Conservation (phyloP, 2,797 vertebrate genomes). For the Uromys caudimaculatus region DNA sequence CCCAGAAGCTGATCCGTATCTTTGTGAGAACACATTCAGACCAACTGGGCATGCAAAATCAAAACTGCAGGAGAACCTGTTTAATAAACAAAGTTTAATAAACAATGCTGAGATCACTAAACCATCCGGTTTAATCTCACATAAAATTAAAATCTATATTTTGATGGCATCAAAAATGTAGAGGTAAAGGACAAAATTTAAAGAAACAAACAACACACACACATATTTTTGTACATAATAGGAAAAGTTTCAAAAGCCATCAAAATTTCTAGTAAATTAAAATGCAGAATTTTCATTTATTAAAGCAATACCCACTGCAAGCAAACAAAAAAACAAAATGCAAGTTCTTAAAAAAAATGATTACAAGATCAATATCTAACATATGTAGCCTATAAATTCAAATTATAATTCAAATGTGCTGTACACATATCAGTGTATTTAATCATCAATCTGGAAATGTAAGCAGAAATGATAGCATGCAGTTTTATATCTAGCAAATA, state of each 20-base stretch:
- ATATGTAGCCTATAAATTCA: neutral
- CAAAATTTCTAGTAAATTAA: neutral
- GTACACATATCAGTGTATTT: neutral
- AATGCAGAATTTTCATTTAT: neutral
- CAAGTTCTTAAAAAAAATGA: constrained; percentile 1
- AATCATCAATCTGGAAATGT: neutral
- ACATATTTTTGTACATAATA: neutral
- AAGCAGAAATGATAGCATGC: neutral
- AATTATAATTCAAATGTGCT: neutral
- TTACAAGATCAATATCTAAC: neutral
- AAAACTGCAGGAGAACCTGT: neutral
- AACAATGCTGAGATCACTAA: neutral
- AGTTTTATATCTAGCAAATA: neutral
- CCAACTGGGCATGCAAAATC: neutral
- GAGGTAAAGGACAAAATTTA: constrained; percentile 23
- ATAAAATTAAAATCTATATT: neutral
- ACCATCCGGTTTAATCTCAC: neutral
- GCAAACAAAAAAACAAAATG: neutral
- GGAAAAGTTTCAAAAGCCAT: neutral
- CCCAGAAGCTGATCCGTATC: neutral
- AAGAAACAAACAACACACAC: neutral
- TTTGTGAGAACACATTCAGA: neutral
- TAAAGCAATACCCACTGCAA: neutral
- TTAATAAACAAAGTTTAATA: neutral
- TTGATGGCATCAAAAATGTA: neutral